Evolutionary conservation across 2,113 vertebrate species (phyloP).

Genomic region (Rissa tridactyla): DNA sequence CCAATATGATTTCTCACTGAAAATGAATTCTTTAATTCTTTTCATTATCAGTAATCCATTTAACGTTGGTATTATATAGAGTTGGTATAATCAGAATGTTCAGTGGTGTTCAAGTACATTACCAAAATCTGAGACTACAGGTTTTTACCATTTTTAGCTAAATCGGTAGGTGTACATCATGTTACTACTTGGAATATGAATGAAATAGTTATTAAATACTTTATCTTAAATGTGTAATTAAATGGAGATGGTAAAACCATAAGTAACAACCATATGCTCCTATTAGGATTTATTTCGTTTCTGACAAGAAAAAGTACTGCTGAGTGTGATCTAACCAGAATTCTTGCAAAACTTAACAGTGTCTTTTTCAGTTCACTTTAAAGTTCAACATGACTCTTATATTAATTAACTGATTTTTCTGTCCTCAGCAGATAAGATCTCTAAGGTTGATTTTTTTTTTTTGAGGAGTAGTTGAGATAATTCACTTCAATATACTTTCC

Average conservation of each 20-base stretch:
- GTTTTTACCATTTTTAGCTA: background rate
- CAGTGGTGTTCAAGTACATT: background rate
- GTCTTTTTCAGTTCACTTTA: background rate
- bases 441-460: background rate
- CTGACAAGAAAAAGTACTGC: background rate
- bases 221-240: background rate
- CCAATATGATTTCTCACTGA: background rate
- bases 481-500: background rate
- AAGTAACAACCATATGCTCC: background rate
- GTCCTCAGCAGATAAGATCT: background rate
- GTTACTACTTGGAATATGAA: background rate
- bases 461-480: background rate
- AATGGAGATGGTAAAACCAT: background rate
- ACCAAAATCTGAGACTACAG: background rate
- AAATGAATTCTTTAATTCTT: background rate
- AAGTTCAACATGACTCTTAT: background rate
- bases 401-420: background rate
- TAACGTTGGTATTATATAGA: background rate
- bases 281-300: background rate
- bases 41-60: background rate
- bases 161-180: background rate
- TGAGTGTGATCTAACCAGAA: background rate
- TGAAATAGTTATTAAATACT: background rate
- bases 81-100: background rate
- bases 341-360: background rate